Percentiles rank a stretch among this genome's conserved stretches.
Evolutionary conservation across 2,113 vertebrate genomes (phyloP).

Genomic region (Gnathonemus echidnorhynchus): DNA sequence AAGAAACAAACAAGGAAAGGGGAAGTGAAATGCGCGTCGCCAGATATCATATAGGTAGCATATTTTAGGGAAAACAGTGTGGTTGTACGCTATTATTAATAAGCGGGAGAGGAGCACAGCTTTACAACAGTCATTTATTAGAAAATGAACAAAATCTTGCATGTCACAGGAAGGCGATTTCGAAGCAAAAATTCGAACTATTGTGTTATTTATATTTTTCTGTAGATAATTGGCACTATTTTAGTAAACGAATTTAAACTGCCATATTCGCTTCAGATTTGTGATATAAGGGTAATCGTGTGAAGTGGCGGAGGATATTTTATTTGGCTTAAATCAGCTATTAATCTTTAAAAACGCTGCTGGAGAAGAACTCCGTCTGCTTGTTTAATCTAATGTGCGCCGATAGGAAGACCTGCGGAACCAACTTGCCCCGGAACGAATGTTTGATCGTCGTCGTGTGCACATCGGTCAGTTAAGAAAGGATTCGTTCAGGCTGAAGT

Average conservation of each 20-base stretch:
- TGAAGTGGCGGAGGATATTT: not conserved
- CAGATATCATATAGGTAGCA: not conserved
- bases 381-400: not conserved
- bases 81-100: not conserved
- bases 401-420: not conserved
- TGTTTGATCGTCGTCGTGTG: not conserved
- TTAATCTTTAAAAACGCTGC: not conserved
- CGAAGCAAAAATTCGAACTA: not conserved
- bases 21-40: constrained; percentile 50
- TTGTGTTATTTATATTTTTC: not conserved
- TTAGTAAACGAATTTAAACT: not conserved
- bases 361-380: not conserved
- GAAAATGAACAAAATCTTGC: not conserved
- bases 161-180: not conserved
- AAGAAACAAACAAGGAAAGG: constrained; percentile 43
- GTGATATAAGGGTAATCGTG: not conserved
- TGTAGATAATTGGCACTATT: not conserved
- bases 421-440: constrained; percentile 39
- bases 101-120: not conserved
- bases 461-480: constrained; percentile 25
- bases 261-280: not conserved
- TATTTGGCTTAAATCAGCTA: not conserved
- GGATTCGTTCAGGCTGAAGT: constrained; percentile 24
- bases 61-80: not conserved
- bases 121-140: not conserved